phyloP scores from a whole-genome alignment of 2,888 invertebrate genomes.

The Netelia virgata region DNA sequence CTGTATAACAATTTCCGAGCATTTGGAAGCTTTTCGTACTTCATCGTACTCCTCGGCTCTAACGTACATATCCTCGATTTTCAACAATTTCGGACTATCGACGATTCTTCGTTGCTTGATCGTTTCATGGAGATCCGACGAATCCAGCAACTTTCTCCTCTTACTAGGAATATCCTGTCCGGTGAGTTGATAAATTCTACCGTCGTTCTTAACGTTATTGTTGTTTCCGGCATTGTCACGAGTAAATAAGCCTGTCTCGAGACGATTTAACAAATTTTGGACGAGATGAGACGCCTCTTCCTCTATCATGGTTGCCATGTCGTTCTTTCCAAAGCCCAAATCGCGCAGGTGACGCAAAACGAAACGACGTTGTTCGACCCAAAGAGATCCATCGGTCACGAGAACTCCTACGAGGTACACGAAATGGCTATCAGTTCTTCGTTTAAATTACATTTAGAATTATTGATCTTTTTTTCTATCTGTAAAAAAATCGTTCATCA shows the following conservation, averaged over 20 bases:
- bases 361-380: slow-evolving; percentile 92
- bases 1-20: slow-evolving; percentile 86
- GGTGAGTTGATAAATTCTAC: slow-evolving; percentile 77
- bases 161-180: slow-evolving; percentile 54
- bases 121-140: slow-evolving; percentile 20
- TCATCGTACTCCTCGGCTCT: slow-evolving; percentile 79
- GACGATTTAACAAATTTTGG: slow-evolving; percentile 87
- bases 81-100: slow-evolving; percentile 60
- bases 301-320: slow-evolving; percentile 91
- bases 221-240: slow-evolving; percentile 34
- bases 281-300: slow-evolving; percentile 90
- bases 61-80: slow-evolving; percentile 79
- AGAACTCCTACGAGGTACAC: slow-evolving; percentile 86
- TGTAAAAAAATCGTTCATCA: slow-evolving; percentile 65
- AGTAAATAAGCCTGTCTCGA: slow-evolving; percentile 39
- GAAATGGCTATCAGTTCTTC: neutral
- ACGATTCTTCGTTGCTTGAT: slow-evolving; percentile 17
- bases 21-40: slow-evolving; percentile 73
- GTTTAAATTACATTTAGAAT: neutral
- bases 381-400: slow-evolving; percentile 90
- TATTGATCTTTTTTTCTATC: neutral
- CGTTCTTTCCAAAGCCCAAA: slow-evolving; percentile 92
- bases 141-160: slow-evolving; percentile 55
- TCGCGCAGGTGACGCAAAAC: slow-evolving; percentile 91
- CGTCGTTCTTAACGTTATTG: slow-evolving; percentile 68